Base-by-base conservation (phyloP, 2,113 vertebrate species). In the Clinocottus analis region DNA sequence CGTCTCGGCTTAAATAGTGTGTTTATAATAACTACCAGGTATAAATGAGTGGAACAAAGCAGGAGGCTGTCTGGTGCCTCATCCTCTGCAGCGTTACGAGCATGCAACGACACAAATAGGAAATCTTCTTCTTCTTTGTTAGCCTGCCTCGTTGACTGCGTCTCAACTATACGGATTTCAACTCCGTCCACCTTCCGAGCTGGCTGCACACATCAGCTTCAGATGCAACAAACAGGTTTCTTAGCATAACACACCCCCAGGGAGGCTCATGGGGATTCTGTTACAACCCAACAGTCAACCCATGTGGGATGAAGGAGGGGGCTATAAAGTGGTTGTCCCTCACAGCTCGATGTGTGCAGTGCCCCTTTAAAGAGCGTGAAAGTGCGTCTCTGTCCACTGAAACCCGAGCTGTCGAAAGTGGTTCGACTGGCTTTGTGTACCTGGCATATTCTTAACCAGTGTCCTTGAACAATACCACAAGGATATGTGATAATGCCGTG, bases 251-350 rank as follows among this genome's bases (percentile, higher is more conserved):
- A 60, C 7, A 43, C 19, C 25, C n/a, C 35, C 16, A 41, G n/a
- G 25, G 45, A 66, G 23, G 21, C 29, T 74, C 74, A 60, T 19
- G 67, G 45, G 66, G 37, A n/a, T 35, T 77, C 56, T 56, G 31
- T 65, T 59, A 10, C 16, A 65, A 65, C 5, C 76, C 58, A 25
- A 17, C 19, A 58, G 14, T n/a, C n/a, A n/a, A n/a, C n/a, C n/a
- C n/a, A n/a, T n/a, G n/a, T n/a, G 12, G 51, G 33, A 43, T 9
- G 19, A 70, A 4, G 29, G 29, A 4, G 43, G 2, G 47, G 60
- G 41, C 67, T 55, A 27, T n/a, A 13, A 43, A 33, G 37, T 23
- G 25, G 4, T 27, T 9, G 55, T 63, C 64, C 35, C 60, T 51
- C 73, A 27, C 13, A 31, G 29, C 2, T 31, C 5, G 71, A 75